Evolutionary conservation across 2,797 vertebrate species (phyloP).

Genomic region (Natrix natrix): DNA sequence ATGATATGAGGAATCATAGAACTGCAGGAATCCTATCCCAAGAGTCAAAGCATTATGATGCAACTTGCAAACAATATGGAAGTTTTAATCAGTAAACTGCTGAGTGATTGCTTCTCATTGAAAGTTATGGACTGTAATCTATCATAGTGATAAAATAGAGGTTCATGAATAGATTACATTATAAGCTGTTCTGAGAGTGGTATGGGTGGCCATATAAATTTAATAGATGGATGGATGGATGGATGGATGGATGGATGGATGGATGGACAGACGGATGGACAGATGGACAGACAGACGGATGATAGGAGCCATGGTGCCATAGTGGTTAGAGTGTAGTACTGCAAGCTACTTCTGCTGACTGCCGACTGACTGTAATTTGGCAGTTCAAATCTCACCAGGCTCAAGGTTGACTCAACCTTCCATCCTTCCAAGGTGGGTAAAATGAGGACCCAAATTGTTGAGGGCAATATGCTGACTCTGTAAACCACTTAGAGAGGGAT

Average conservation of each 20-base stretch:
- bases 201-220: background rate
- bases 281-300: no score
- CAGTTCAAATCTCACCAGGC: no score
- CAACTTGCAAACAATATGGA: background rate
- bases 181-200: background rate
- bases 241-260: background rate
- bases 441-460: no score
- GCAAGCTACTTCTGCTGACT: no score
- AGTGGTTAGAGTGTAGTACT: no score
- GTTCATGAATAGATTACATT: background rate
- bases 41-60: background rate
- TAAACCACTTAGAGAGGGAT: background rate
- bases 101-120: background rate
- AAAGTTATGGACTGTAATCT: background rate
- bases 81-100: background rate
- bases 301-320: no score
- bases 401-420: no score
- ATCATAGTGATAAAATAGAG: background rate
- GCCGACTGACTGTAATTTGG: no score
- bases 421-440: no score
- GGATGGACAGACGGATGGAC: no score
- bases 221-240: background rate
- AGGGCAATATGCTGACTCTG: no score
- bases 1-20: background rate
- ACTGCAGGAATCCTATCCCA: background rate